Percentiles rank a stretch among this genome's conserved stretches.
Conservation (phyloP, 2,888 invertebrate genomes). For the Carcina quercana region DNA sequence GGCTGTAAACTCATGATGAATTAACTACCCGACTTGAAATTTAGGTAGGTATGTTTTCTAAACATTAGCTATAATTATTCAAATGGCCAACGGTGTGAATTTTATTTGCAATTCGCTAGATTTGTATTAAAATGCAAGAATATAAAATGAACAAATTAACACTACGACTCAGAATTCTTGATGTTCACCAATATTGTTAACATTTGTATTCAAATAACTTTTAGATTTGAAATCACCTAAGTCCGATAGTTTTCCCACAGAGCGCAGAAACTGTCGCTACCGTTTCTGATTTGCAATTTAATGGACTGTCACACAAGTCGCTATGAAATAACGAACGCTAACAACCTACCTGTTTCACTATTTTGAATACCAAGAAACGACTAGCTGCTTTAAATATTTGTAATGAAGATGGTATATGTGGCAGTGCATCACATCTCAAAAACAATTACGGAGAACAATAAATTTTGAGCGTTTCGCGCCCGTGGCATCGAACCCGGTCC, state of each 20-base stretch:
- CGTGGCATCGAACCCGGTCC: constrained; percentile 61
- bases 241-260: constrained; percentile 7
- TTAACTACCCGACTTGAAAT: no score
- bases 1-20: no score
- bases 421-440: constrained; percentile 45
- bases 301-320: constrained; percentile 14
- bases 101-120: no score
- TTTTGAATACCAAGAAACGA: constrained; percentile 12
- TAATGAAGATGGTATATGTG: constrained; percentile 43
- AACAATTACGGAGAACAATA: constrained; percentile 68
- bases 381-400: constrained; percentile 23
- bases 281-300: constrained; percentile 18
- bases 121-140: no score
- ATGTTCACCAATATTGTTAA: no score
- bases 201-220: no score
- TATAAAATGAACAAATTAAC: no score
- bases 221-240: no score
- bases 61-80: no score
- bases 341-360: constrained; percentile 14
- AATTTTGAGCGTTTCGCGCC: constrained; percentile 64
- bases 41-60: no score
- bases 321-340: constrained; percentile 15
- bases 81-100: no score
- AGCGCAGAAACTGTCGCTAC: constrained; percentile 11
- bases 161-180: no score